Conservation (phyloP, 2,113 vertebrate genomes). For the Oxyura jamaicensis region DNA sequence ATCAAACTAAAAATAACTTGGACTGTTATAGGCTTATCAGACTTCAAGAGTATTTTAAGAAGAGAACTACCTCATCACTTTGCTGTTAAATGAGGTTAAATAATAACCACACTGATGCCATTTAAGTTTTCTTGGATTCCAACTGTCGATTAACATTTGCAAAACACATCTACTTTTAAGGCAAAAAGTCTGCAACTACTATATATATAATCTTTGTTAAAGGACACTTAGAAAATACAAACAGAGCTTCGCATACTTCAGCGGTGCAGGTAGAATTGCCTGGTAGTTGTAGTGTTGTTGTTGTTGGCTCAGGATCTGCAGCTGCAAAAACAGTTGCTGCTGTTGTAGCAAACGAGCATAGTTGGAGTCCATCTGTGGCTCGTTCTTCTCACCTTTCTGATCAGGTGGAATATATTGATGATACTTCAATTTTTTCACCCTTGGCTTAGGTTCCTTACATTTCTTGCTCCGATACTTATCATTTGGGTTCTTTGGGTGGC, state of each 20-base stretch:
- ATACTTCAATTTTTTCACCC: slow-evolving; percentile 96
- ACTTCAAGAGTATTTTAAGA: neutral
- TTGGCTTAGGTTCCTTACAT: slow-evolving; percentile 90
- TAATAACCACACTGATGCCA: neutral
- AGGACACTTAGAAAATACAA: neutral
- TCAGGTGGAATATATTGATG: slow-evolving; percentile 98
- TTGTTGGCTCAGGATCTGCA: slow-evolving; percentile 93
- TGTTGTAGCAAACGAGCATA: slow-evolving; percentile 96
- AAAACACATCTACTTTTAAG: neutral
- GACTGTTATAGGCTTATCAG: neutral
- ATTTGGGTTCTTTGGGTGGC: slow-evolving; percentile 87
- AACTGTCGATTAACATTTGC: neutral
- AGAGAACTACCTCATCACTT: neutral
- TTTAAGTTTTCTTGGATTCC: neutral
- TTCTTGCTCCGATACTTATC: slow-evolving; percentile 97
- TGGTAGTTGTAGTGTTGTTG: slow-evolving; percentile 92
- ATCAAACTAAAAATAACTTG: neutral
- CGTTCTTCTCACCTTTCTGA: slow-evolving; percentile 92
- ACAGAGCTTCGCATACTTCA: slow-evolving; percentile 83
- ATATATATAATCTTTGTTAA: neutral
- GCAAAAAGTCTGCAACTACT: neutral
- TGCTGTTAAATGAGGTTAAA: neutral
- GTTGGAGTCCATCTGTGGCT: slow-evolving; percentile 94
- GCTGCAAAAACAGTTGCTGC: slow-evolving; percentile 95
- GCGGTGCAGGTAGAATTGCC: slow-evolving; percentile 82